Conservation (phyloP, 37 sponge, comb jelly and placozoan genomes). For the Geodia barretti region DNA sequence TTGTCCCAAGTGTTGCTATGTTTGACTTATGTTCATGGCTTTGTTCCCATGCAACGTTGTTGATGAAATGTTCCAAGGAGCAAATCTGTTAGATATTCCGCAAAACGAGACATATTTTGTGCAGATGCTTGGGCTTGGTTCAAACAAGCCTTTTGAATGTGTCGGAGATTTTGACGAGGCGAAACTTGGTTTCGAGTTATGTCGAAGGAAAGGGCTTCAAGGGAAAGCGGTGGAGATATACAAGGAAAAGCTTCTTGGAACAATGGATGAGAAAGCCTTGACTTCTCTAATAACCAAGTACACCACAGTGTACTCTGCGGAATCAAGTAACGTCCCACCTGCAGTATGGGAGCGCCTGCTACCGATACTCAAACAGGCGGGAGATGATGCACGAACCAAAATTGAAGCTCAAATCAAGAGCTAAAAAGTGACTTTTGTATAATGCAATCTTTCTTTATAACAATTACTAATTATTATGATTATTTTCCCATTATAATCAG, state of each 20-base stretch:
- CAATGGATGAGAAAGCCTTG: not conserved
- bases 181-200: conserved; percentile 16
- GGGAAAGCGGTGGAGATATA: conserved; percentile 20
- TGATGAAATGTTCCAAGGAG: conserved; percentile 11
- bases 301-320: conserved; percentile 4
- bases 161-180: conserved; percentile 33
- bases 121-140: conserved; percentile 18
- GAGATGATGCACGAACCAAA: not conserved
- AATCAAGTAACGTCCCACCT: not conserved
- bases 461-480: too few relatives aligned
- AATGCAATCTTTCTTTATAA: too few relatives aligned
- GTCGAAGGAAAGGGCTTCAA: conserved; percentile 7
- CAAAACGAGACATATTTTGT: not conserved
- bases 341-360: not conserved
- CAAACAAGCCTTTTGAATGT: conserved; percentile 25
- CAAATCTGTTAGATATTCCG: conserved; percentile 19
- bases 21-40: conserved; percentile 27
- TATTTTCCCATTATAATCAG: too few relatives aligned
- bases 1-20: conserved; percentile 42
- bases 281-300: not conserved
- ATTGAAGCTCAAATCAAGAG: conserved; percentile 4
- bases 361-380: conserved; percentile 6
- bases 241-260: not conserved
- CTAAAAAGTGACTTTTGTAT: too few relatives aligned
- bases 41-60: conserved; percentile 6